Evolutionary conservation across 2,888 invertebrate genomes (phyloP).

Genomic region (Pharmacophagus antenor): DNA sequence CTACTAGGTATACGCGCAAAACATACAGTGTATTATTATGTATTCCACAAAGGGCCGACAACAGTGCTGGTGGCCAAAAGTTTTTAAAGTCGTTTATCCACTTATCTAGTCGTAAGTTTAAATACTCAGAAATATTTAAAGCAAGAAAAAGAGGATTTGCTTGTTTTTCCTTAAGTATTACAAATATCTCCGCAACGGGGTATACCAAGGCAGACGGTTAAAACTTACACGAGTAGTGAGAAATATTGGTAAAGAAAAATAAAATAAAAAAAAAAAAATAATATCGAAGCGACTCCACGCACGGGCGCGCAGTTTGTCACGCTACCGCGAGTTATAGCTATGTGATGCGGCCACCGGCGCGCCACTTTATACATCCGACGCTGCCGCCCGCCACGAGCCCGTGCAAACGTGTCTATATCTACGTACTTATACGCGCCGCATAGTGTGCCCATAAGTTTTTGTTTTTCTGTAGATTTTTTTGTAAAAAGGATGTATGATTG

Average conservation of each 20-base stretch:
- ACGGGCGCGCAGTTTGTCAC: constrained; percentile 68
- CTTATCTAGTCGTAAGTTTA: no score
- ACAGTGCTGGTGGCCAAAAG: no score
- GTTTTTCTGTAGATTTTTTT: constrained; percentile 4
- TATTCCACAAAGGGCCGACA: no score
- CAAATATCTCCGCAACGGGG: no score
- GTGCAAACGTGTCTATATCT: constrained; percentile 35
- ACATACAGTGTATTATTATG: no score
- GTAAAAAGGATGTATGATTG: no score
- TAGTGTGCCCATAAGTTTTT: constrained; percentile 4
- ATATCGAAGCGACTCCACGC: constrained; percentile 52
- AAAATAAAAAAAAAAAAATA: constrained; percentile 35
- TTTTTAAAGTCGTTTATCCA: no score
- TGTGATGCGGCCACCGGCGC: constrained; percentile 80
- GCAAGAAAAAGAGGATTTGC: no score
- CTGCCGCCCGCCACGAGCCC: constrained; percentile 65
- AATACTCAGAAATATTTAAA: no score
- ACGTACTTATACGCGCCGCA: constrained; percentile 26
- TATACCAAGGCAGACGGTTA: no score
- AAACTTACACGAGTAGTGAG: constrained; percentile 3
- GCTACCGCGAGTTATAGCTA: constrained; percentile 77
- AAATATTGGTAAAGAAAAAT: constrained; percentile 28
- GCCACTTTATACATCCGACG: constrained; percentile 80
- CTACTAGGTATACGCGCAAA: no score
- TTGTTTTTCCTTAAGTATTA: no score